Evolutionary conservation across 1,140 invertebrate species (phyloP).

Genomic region (Ptiloglossa arizonensis): DNA sequence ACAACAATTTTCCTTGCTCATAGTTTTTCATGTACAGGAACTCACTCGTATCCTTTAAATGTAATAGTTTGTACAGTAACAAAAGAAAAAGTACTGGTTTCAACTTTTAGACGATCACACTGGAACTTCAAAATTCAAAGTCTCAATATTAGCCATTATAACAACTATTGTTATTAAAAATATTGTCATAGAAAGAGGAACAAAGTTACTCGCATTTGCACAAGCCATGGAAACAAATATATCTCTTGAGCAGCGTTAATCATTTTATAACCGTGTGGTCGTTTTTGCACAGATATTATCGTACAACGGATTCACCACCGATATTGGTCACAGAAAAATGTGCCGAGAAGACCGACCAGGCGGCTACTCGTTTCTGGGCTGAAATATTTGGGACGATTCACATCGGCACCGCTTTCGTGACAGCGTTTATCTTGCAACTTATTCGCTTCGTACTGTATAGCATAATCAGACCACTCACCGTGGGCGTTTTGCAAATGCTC

Average conservation of each 20-base stretch:
- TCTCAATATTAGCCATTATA: no score
- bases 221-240: not conserved
- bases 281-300: slow-evolving; percentile 79
- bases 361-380: slow-evolving; percentile 85
- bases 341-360: slow-evolving; percentile 83
- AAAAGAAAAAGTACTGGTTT: no score
- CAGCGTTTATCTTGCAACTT: slow-evolving; percentile 84
- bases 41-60: no score
- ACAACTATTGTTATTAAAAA: not conserved
- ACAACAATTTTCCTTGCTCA: not conserved
- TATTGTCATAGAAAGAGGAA: no score
- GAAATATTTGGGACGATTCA: slow-evolving; percentile 85
- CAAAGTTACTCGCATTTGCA: no score
- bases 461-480: slow-evolving; percentile 83
- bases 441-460: slow-evolving; percentile 83
- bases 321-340: slow-evolving; percentile 82
- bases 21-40: slow-evolving; percentile 19
- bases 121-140: no score
- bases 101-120: no score
- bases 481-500: slow-evolving; percentile 84
- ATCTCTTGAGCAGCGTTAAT: no score
- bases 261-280: not conserved
- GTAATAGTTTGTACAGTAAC: no score
- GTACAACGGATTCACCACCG: slow-evolving; percentile 84
- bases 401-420: slow-evolving; percentile 84